A percentile compares a stretch with the other conserved stretches of the same genome.
Evolutionary conservation across 2,797 vertebrate genomes (phyloP).

Genomic region (Lagodon rhomboides): DNA sequence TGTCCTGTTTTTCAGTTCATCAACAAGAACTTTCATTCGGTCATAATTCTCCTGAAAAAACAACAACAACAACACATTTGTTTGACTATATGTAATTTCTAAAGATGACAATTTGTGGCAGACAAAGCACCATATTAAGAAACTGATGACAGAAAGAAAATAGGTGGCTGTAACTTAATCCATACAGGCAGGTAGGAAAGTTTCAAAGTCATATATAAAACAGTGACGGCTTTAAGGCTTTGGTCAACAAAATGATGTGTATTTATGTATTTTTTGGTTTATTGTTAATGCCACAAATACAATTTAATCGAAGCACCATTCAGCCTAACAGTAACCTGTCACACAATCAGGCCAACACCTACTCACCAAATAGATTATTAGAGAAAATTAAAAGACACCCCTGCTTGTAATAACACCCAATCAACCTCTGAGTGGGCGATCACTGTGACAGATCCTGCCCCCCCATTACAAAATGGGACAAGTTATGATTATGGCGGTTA

Average conservation of each 20-base stretch:
- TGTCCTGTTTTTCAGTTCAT: conserved; percentile 88
- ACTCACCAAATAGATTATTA: background rate
- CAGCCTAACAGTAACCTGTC: background rate
- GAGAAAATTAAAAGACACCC: background rate
- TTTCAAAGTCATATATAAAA: background rate
- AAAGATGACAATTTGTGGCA: background rate
- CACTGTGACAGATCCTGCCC: background rate
- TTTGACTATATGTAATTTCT: background rate
- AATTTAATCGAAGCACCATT: background rate
- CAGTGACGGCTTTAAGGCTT: background rate
- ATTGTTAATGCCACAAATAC: conserved; percentile 1
- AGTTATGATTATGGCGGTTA: conserved; percentile 10
- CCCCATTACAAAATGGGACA: background rate
- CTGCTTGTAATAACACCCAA: background rate
- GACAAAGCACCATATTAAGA: background rate
- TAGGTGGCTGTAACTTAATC: background rate
- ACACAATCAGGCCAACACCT: background rate
- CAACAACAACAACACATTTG: background rate
- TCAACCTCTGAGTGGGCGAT: background rate
- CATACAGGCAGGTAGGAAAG: background rate
- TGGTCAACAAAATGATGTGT: background rate
- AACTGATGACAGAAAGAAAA: background rate
- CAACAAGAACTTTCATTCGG: conserved; percentile 92
- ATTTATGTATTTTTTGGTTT: too few relatives aligned
- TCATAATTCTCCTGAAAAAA: conserved; percentile 94